phyloP scores from a whole-genome alignment of 2,113 vertebrate genomes.

The Sander lucioperca region DNA sequence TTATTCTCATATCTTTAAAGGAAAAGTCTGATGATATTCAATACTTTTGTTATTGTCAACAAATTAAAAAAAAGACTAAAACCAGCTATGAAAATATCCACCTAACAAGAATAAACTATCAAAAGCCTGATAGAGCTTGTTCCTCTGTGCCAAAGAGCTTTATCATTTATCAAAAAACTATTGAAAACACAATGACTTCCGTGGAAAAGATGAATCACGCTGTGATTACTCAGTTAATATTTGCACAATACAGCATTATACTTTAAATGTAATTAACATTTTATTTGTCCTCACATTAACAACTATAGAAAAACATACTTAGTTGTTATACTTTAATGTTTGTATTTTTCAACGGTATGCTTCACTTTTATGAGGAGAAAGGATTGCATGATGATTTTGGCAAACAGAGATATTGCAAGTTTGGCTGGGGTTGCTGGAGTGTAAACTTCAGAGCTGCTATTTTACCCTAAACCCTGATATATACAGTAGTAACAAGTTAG shows the following conservation, averaged over 20 bases:
- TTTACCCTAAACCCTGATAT: background rate
- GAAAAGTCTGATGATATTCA: background rate
- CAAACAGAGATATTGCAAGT: background rate
- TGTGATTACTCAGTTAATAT: slow-evolving; percentile 14
- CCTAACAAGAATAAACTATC: background rate
- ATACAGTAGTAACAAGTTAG: background rate
- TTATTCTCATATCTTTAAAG: background rate
- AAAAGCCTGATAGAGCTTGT: background rate
- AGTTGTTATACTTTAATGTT: background rate
- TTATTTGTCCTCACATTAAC: background rate
- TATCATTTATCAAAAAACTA: background rate
- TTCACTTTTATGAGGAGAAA: background rate
- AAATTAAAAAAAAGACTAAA: background rate
- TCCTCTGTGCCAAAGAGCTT: slow-evolving; percentile 7
- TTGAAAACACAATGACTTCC: slow-evolving; percentile 15
- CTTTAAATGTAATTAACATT: no score
- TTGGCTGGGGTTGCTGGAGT: no score
- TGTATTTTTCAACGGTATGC: background rate
- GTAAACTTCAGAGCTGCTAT: no score
- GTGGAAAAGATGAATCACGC: slow-evolving; percentile 18
- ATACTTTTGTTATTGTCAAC: background rate
- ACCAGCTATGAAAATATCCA: background rate
- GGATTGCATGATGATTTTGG: background rate
- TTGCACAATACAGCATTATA: background rate
- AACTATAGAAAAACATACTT: background rate